Base-by-base conservation (phyloP, 1,140 invertebrate species). In the Neuroterus valhalla region DNA sequence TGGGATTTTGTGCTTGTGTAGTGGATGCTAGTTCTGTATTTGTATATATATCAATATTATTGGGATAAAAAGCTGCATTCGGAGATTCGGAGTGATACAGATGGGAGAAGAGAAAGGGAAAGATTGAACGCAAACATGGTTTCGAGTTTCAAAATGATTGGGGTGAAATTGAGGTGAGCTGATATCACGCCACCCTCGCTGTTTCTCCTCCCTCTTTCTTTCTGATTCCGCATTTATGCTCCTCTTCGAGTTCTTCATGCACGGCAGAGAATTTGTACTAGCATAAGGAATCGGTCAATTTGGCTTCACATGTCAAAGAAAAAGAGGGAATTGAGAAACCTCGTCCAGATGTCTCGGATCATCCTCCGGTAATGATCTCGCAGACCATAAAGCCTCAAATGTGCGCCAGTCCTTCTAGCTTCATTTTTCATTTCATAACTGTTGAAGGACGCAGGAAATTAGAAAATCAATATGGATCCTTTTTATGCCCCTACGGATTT, bases 161-260 rank as follows among this genome's bases (percentile, higher is more conserved):
- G 86, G 88, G 86, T 88, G 81, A 85, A 89, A 89, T 89, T 88
- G 87, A 86, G 88, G 88, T 89, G 89, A 89, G 87, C 84, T 83
- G 88, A 89, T 88, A 77, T 77, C 68, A 50, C 52, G 21, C 19
- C 15, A 55, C 52, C 52, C 52, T 55, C 23, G 12, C 19, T 23
- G 23, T 15, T 55, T 55, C 4, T 55, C 15, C 52, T 55, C 52
- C 15, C 11, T 26, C 14, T 55, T 15, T 14, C 21, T 55, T 23
- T 23, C 19, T 14, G 19, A 55, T 26, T 23, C 21, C 14, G 15
- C 21, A 19, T 48, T 50, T 50, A 19, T 19, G 48, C 21, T 19
- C 11, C 10, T 50, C 17, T 21, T 26, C 21, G 19, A 55, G 10
- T 55, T 55, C 52, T 55, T 55, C 26, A 55, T 55, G 12, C 23